Evolutionary conservation across 2,888 invertebrate genomes (phyloP), one percentile per base, ranked within the genome.

Genomic region (Dryadula phaetusa): DNA sequence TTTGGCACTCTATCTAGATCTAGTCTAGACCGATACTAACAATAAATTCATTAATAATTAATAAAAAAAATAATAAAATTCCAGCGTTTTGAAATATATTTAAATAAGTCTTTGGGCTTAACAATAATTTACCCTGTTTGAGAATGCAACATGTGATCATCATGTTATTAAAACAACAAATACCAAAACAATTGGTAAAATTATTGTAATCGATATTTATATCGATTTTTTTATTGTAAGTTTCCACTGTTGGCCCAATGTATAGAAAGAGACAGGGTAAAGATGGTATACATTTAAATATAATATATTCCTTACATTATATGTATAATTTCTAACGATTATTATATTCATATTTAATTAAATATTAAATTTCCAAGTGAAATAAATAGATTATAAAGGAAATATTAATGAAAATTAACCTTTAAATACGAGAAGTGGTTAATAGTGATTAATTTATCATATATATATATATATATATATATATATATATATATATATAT

Each of bases 271-370:
- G 20, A 37, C 20, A 54, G 34, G 34, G 37, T 54, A 20, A 54
- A 54, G 20, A 37, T 54, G 6, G 62, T 52, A 52, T 53, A 63
- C 32, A 53, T 53, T 63, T 42, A 12, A 61, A 18, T 47, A 61
- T 47, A 47, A 47, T 8, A 34, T 32, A 53, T 0, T 34, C 2
- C 18, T 34, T 53, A 53, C 28, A 14, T n/a, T 25, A 25, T 22
- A 22, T 12, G n/a, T 49, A 28, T n/a, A 25, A 25, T n/a, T n/a
- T 49, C 49, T 25, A 49, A 49, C 25, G 3, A 25, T 47, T 47
- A 47, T 47, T 47, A 49, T 25, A 46, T 22, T 22, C 12, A 22
- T 20, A 49, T 25, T 25, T 22, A 20, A 14, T 22, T 47, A 20
- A 14, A 22, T 22, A 47, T n/a, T 14, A 1, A 6, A 25, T 49